Evolutionary conservation across 2,888 invertebrate species (phyloP).

Genomic region (Cheilosia vulpina): DNA sequence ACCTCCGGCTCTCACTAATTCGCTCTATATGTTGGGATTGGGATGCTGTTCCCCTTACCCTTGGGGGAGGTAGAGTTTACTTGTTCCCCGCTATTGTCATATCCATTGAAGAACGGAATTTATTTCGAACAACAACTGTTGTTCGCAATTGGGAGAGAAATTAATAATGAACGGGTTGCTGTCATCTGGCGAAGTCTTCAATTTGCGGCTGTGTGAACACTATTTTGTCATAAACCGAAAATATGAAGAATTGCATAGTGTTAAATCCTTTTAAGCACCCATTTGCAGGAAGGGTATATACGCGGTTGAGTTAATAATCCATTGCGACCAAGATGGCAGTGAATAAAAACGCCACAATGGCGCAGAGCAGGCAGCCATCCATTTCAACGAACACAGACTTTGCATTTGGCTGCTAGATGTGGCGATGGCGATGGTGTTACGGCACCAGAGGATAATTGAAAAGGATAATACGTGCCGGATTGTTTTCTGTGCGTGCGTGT

Average conservation of each 20-base stretch:
- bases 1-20: constrained; percentile 29
- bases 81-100: constrained; percentile 5
- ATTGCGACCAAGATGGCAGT: constrained; percentile 28
- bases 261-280: constrained; percentile 6
- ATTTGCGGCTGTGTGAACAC: neutral
- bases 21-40: neutral
- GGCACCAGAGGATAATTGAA: constrained; percentile 58
- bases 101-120: constrained; percentile 21
- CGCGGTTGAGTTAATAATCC: constrained; percentile 45
- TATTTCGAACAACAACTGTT: constrained; percentile 30
- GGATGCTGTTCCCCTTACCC: constrained; percentile 13
- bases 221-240: neutral
- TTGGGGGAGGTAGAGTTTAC: constrained; percentile 5
- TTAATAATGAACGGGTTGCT: constrained; percentile 30
- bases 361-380: constrained; percentile 17
- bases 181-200: neutral
- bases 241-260: constrained; percentile 4
- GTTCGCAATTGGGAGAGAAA: constrained; percentile 30
- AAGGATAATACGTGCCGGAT: constrained; percentile 64
- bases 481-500: constrained; percentile 42
- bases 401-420: constrained; percentile 35
- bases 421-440: neutral
- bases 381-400: constrained; percentile 46
- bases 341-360: constrained; percentile 59
- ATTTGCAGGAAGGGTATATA: neutral